These are phyloP conservation scores for Oopsacas minuta DNA, from an alignment of 37 sponge, comb jelly and placozoan species.

Conservation along the genomic window DNA sequence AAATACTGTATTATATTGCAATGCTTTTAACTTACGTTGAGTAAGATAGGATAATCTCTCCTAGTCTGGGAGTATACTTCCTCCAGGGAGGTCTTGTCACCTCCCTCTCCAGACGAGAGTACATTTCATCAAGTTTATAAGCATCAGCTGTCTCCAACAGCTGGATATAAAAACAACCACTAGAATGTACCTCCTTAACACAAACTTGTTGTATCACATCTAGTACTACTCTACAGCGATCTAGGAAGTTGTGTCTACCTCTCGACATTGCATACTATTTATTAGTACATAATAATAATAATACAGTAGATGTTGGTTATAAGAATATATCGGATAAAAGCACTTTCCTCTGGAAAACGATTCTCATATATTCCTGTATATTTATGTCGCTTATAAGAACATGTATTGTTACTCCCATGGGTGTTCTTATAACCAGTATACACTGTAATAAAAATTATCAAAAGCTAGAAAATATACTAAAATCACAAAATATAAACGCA, in stretches of 20 bases:
- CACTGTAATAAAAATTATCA: too few relatives aligned
- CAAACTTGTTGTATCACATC: background rate
- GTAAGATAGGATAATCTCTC: conserved; percentile 18
- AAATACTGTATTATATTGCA: too few relatives aligned
- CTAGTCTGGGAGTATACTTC: background rate
- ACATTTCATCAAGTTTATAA: conserved; percentile 2
- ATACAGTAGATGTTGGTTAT: too few relatives aligned
- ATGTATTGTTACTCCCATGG: too few relatives aligned
- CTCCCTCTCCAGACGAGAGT: background rate
- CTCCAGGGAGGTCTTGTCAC: background rate
- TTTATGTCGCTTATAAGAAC: too few relatives aligned
- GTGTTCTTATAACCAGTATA: too few relatives aligned
- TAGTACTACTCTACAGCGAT: background rate
- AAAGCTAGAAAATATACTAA: too few relatives aligned
- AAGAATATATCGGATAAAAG: too few relatives aligned
- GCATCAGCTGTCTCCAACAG: background rate
- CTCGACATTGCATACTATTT: background rate
- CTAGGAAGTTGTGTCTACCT: background rate
- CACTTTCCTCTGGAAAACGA: too few relatives aligned
- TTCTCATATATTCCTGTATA: too few relatives aligned
- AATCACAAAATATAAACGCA: too few relatives aligned
- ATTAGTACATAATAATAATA: too few relatives aligned
- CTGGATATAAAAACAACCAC: background rate
- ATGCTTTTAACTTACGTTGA: background rate
- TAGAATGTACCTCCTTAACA: background rate